phyloP scores from a whole-genome alignment of 1,140 invertebrate genomes.

The Anadara kagoshimensis region DNA sequence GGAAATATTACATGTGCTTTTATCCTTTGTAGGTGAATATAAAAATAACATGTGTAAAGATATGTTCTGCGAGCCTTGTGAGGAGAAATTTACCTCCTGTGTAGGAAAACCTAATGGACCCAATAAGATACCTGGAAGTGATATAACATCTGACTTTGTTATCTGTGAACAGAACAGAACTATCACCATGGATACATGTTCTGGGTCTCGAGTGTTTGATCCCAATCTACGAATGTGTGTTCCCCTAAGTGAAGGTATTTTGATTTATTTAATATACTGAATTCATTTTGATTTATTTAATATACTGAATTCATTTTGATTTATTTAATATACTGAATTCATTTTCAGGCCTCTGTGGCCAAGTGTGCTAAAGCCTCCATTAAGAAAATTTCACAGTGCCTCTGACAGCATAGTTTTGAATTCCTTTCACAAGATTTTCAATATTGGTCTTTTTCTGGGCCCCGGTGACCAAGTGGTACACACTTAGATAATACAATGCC shows the following conservation, averaged over 20 bases:
- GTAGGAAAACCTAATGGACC: slow-evolving; percentile 19
- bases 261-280: too few relatives aligned
- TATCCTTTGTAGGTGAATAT: slow-evolving; percentile 26
- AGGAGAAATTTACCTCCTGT: slow-evolving; percentile 23
- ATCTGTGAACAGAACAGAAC: slow-evolving; percentile 14
- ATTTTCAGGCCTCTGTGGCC: too few relatives aligned
- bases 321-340: too few relatives aligned
- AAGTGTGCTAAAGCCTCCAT: too few relatives aligned
- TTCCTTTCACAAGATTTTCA: too few relatives aligned
- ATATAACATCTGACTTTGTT: slow-evolving; percentile 20
- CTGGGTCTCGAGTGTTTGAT: slow-evolving; percentile 23
- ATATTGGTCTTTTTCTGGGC: too few relatives aligned
- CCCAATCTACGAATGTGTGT: slow-evolving; percentile 11
- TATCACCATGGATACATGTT: slow-evolving; percentile 18
- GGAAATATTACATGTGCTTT: background rate
- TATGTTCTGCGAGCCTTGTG: slow-evolving; percentile 21
- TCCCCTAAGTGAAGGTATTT: slow-evolving; percentile 7
- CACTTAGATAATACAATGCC: too few relatives aligned
- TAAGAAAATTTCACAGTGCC: too few relatives aligned
- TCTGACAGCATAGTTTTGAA: too few relatives aligned
- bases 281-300: too few relatives aligned
- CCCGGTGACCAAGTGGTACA: too few relatives aligned
- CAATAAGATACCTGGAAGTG: slow-evolving; percentile 14
- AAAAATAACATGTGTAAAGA: slow-evolving; percentile 24
- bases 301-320: too few relatives aligned